A percentile compares a stretch with the other conserved stretches of the same genome.
phyloP scores from a whole-genome alignment of 2,888 invertebrate species.

The Dynastes hyllus region DNA sequence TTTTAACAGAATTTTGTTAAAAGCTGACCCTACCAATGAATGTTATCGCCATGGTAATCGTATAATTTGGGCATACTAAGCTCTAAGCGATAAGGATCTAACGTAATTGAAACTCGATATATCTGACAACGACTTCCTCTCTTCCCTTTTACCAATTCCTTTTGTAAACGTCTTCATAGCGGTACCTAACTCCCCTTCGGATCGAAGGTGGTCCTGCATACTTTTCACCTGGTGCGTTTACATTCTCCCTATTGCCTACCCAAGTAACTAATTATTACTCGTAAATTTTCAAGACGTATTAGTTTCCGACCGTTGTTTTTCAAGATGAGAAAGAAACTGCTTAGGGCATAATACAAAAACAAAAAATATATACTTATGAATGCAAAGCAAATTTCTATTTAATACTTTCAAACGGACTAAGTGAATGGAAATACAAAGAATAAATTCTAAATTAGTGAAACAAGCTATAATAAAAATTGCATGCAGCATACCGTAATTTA shows the following conservation, averaged over 20 bases:
- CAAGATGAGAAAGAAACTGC: not conserved
- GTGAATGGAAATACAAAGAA: no score
- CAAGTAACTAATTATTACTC: constrained; percentile 40
- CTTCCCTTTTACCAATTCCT: constrained; percentile 10
- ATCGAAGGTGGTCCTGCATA: constrained; percentile 38
- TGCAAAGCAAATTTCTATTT: not conserved
- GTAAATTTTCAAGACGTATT: constrained; percentile 40
- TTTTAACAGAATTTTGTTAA: constrained; percentile 1
- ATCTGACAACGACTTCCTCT: constrained; percentile 41
- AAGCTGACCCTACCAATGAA: constrained; percentile 2
- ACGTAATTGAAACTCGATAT: constrained; percentile 44
- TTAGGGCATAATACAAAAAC: constrained; percentile 20
- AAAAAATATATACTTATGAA: not conserved
- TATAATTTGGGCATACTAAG: constrained; percentile 23
- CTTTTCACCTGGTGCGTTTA: constrained; percentile 39
- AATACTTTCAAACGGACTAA: no score
- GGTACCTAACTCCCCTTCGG: constrained; percentile 24
- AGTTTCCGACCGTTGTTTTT: constrained; percentile 11
- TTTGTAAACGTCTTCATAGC: constrained; percentile 44
- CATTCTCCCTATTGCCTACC: constrained; percentile 8
- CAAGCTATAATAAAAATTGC: no score
- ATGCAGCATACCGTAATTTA: no score
- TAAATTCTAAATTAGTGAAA: no score
- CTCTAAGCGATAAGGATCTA: constrained; percentile 19
- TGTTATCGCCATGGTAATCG: constrained; percentile 30